Evolutionary conservation across 2,113 vertebrate genomes (phyloP), one percentile per base, ranked within the genome.

Genomic region (Anoura caudifer): DNA sequence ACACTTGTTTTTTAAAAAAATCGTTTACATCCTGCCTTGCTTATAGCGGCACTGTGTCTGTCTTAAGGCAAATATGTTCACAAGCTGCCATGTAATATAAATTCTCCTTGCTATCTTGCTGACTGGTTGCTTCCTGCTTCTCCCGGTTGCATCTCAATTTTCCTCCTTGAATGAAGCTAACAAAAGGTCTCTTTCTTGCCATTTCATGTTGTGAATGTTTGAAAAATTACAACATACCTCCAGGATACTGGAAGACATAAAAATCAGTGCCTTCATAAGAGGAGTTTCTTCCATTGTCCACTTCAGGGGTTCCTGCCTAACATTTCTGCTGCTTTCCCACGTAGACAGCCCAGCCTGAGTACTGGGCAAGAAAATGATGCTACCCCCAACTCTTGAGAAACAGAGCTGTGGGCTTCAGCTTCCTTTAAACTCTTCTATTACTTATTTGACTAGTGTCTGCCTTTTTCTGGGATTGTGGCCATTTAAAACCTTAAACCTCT

Each of bases 91-190:
- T 54, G 93, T 91, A 79, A 75, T 56, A 93, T 31, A 88, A 97
- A 96, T 84, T 93, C 77, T 67, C 72, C 73, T 45, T 87, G 85
- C 90, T 93, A 11, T 89, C 88, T 85, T 96, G 92, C 97, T 96
- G 95, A 94, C 86, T 88, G 63, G 63, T 83, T 54, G 56, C n/a
- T 92, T 94, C 85, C 73, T 52, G 69, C 33, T 87, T 96, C 94
- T 96, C 91, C 87, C 73, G 85, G 91, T 82, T 97, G 93, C 88
- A 73, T 97, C 82, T 94, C 91, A 89, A 92, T 97, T 88, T 96
- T 72, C 88, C 70, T 97, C 73, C 91, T 63, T 95, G 83, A 97
- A 97, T 50, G 84, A 5, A 90, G 38, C 69, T 94, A 96, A 91
- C 85, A 92, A 92, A 94, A 91, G 41, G 45, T 79, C 52, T 97